Evolutionary conservation across 1,140 invertebrate species (phyloP).

Genomic region (Battus philenor): DNA sequence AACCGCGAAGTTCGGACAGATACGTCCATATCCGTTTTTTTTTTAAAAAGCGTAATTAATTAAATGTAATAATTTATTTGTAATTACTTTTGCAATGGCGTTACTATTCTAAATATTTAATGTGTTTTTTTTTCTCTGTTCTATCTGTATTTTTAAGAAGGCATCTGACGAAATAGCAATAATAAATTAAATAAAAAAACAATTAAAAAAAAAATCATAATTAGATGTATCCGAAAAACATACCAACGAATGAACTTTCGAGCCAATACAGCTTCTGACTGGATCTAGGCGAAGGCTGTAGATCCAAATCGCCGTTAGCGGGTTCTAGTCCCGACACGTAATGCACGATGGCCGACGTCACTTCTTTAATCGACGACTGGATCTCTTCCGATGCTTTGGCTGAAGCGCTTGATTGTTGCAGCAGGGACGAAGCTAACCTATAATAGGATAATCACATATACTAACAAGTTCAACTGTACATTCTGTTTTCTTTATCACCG

Average conservation of each 20-base stretch:
- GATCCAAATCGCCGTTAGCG: slow-evolving; percentile 66
- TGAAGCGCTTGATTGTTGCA: slow-evolving; percentile 67
- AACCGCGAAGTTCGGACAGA: no score
- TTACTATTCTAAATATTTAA: no score
- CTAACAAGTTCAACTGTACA: no score
- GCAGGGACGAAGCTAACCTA: slow-evolving; percentile 81
- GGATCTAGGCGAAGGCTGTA: slow-evolving; percentile 61
- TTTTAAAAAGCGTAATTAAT: no score
- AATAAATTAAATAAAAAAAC: not conserved
- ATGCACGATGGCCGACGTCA: slow-evolving; percentile 94
- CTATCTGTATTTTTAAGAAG: no score
- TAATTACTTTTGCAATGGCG: no score
- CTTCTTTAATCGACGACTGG: slow-evolving; percentile 92
- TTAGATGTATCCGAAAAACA: slow-evolving; percentile 20
- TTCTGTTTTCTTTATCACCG: no score
- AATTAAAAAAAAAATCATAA: not conserved
- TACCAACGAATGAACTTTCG: slow-evolving; percentile 91
- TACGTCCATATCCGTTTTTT: no score
- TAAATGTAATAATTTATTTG: no score
- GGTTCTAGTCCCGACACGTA: slow-evolving; percentile 88
- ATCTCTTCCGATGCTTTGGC: slow-evolving; percentile 84
- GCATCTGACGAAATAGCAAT: no score
- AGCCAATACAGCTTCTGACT: slow-evolving; percentile 86
- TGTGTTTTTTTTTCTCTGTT: no score
- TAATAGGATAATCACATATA: no score